Evolutionary conservation across 2,113 vertebrate genomes (phyloP), one percentile per base, ranked within the genome.

Genomic region (Nicator chloris): DNA sequence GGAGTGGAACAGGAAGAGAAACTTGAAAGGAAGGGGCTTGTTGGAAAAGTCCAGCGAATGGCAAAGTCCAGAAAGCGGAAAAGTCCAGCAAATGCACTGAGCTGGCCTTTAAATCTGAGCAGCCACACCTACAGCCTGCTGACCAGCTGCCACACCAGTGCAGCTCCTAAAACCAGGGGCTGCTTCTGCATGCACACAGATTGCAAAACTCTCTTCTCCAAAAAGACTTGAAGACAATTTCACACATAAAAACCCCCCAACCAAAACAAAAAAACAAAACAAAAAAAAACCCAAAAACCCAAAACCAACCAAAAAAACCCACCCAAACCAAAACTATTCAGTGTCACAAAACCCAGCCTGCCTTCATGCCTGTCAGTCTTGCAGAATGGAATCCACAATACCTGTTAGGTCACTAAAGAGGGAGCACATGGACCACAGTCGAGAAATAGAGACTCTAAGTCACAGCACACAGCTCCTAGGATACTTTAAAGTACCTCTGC

Each of bases 221-320:
- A 56, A 85, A 66, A 9, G 15, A 76, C 23, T 10, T 31, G 24
- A 82, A 63, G 35, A 75, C 7, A 69, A 66, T 15, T 42, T 45
- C 27, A 71, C 27, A 75, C 8, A 40, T 40, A 6, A 31, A 59
- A 81, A n/a, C n/a, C n/a, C n/a, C n/a, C n/a, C n/a, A n/a, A n/a
- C n/a, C n/a, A n/a, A n/a, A n/a, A n/a, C n/a, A 60, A n/a, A 49
- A 30, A 64, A 2, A 12, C 20, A 15, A 56, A 6, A 14, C n/a
- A 14, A 23, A 23, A 8, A 20, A n/a, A 19, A 2, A 2, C 13
- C 4, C n/a, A n/a, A n/a, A n/a, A n/a, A n/a, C n/a, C n/a, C n/a
- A n/a, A n/a, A n/a, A n/a, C n/a, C n/a, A n/a, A n/a, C n/a, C n/a
- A n/a, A n/a, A n/a, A n/a, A n/a, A n/a, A n/a, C n/a, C n/a, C n/a